Evolutionary conservation across 1,140 invertebrate genomes (phyloP), one percentile per base, ranked within the genome.

Genomic region (Magallana angulata): DNA sequence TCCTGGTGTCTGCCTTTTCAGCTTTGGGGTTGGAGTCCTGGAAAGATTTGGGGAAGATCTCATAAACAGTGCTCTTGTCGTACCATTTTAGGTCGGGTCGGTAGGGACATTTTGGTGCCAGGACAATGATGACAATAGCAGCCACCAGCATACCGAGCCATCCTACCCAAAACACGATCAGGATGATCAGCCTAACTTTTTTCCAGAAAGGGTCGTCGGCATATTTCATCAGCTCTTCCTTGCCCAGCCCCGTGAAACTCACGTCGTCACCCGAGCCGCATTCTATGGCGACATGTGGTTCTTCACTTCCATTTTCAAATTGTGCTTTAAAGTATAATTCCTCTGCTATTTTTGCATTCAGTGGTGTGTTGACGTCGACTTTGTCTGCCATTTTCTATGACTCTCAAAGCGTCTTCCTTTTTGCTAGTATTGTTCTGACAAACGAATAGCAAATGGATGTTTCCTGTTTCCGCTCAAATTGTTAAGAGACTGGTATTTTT

Each of bases 11-110:
- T 0, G 36, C 56, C 11, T 86, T 88, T 59, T 57, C 62, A 11
- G 85, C 36, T 30, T 84, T 56, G 14, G 83, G 60, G 14, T 71
- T 85, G 82, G 96, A 96, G 92, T 98, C 97, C 91, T 97, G 96
- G 93, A 97, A 98, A 3, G 97, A 97, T 84, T 97, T 94, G 0
- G 97, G 89, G 92, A 97, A 97, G 71, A 98, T 96, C 93, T 98
- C 97, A 93, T 98, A 98, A 36, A 97, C 95, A 7, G 68, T 93
- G 1, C 96, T 96, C 57, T 95, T 96, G 88, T 97, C 95, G 96
- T 97, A 98, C 97, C 97, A 98, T 91, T 96, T 93, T 18, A 94
- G 91, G 84, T 93, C 91, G 12, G 94, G 93, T 58, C 92, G 89
- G 8, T 91, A 85, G 1, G 93, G 94, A 89, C 95, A 96, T 60